Base-by-base conservation (phyloP, 2,797 vertebrate genomes). In the Miichthys miiuy region DNA sequence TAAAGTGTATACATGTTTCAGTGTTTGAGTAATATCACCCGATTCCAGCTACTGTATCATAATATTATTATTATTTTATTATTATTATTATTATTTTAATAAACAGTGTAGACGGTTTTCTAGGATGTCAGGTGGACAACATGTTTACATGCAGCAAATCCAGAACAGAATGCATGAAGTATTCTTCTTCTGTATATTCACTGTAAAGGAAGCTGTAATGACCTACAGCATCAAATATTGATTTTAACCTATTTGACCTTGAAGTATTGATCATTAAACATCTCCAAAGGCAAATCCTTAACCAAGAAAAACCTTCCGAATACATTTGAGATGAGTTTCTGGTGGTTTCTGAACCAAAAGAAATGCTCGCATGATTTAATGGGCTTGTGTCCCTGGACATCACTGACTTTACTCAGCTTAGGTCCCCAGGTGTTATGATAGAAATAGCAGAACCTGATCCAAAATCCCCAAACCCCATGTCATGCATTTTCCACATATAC, bases 391-490 rank as follows among this genome's bases (percentile, higher is more conserved):
- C 51, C 64, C 46, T 57, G 68, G 50, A 66, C 65, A 55, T 69
- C 25, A 21, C 50, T 34, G n/a, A 64, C 68, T 80, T 72, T 21
- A 51, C 21, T 73, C 56, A 23, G 20, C 56, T 46, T 57, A 8
- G 34, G 51, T 77, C 77, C 69, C 60, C 3, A 11, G 52, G 73
- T 48, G 61, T 57, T 64, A 48, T 0, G 41, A 75, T 38, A 54
- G 51, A 69, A 80, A 69, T 65, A 72, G 60, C 58, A 55, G 46
- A 77, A 62, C 21, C 60, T 56, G 69, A 65, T 65, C 38, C 27
- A 57, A 76, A 81, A 67, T 66, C 55, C 74, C 66, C 42, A 69
- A 77, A 80, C 42, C 77, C 78, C 61, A 66, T 21, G 18, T 70
- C 78, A 62, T 77, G 55, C 60, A 66, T 80, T 77, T 77, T 30